These are phyloP conservation scores for Lethocerus indicus DNA, from an alignment of 1,140 invertebrate species.

Conservation along the genomic window DNA sequence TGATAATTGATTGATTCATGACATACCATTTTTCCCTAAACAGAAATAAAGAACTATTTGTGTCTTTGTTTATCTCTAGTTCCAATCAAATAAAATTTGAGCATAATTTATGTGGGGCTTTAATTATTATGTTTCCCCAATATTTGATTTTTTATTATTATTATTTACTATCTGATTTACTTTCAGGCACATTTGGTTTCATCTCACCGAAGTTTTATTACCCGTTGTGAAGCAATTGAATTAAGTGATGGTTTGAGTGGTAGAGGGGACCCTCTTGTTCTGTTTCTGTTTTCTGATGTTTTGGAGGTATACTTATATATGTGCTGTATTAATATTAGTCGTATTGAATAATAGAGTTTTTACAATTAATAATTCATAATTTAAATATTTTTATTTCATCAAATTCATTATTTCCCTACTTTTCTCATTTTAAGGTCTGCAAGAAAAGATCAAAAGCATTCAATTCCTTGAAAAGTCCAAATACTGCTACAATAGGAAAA, in stretches of 20 bases:
- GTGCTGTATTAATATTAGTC: not conserved
- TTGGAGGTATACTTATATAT: constrained; percentile 56
- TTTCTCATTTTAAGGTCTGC: constrained; percentile 29
- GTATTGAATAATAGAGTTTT: not conserved
- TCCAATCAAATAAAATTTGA: too few relatives aligned
- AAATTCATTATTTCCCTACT: not conserved
- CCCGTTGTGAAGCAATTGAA: constrained; percentile 76
- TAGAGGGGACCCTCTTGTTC: constrained; percentile 66
- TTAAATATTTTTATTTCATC: not conserved
- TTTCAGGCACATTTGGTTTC: constrained; percentile 69
- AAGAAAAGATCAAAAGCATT: constrained; percentile 69
- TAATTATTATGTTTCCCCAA: too few relatives aligned
- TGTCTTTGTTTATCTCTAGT: too few relatives aligned
- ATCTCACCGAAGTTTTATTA: constrained; percentile 75
- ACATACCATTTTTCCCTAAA: too few relatives aligned
- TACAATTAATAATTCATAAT: not conserved
- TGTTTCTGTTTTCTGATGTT: constrained; percentile 88
- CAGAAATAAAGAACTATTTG: too few relatives aligned
- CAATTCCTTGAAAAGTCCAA: constrained; percentile 49
- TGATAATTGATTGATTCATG: too few relatives aligned
- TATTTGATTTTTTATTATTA: too few relatives aligned
- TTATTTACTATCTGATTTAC: too few relatives aligned
- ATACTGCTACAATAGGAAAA: constrained; percentile 32
- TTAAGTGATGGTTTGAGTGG: constrained; percentile 70
- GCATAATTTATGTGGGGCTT: too few relatives aligned